Conservation (phyloP, 2,797 vertebrate species). For the Botia almorhae region DNA sequence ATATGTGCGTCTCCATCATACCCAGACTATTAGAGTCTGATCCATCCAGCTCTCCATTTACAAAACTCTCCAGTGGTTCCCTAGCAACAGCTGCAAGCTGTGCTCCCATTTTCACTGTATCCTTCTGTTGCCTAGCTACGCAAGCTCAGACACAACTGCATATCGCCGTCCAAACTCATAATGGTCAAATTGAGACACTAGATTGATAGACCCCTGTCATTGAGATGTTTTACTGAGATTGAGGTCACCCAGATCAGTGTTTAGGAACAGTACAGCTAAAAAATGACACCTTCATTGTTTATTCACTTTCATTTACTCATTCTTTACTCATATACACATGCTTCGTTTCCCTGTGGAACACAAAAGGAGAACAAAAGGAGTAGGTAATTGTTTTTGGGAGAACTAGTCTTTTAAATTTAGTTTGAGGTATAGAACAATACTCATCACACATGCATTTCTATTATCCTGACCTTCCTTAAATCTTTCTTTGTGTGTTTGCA, state of each 20-base stretch:
- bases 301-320: too few species aligned
- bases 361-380: too few species aligned
- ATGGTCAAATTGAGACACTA: slow-evolving; percentile 34
- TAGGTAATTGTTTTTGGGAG: too few species aligned
- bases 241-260: slow-evolving; percentile 3
- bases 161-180: slow-evolving; percentile 70
- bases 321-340: too few species aligned
- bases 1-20: slow-evolving; percentile 79
- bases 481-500: too few species aligned
- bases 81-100: slow-evolving; percentile 83
- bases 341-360: too few species aligned
- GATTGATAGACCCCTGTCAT: slow-evolving; percentile 62
- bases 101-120: slow-evolving; percentile 75
- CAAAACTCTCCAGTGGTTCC: slow-evolving; percentile 82
- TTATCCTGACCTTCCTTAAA: too few species aligned
- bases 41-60: slow-evolving; percentile 75
- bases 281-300: too few species aligned
- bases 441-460: too few species aligned
- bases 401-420: too few species aligned
- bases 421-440: too few species aligned
- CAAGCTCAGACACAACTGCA: slow-evolving; percentile 77
- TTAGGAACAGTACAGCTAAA: too few species aligned
- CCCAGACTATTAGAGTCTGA: slow-evolving; percentile 81
- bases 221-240: background rate
- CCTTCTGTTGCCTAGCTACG: slow-evolving; percentile 85